Conservation (phyloP, 2,113 vertebrate species). For the Pungitius pungitius region DNA sequence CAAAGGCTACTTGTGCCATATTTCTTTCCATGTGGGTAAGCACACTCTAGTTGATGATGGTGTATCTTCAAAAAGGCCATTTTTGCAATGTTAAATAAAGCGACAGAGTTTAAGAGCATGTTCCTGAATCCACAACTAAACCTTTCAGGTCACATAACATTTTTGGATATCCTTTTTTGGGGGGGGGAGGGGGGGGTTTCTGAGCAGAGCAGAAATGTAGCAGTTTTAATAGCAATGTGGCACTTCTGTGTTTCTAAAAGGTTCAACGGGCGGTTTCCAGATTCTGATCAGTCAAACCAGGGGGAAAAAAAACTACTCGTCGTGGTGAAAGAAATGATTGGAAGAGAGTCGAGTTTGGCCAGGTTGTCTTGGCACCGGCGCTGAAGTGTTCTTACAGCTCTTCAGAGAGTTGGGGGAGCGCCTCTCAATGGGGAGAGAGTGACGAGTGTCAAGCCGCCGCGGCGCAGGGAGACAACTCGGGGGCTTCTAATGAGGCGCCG, state of each 20-base stretch:
- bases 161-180: not conserved
- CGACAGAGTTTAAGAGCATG: not conserved
- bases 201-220: not conserved
- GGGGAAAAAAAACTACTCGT: constrained; percentile 18
- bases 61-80: not conserved
- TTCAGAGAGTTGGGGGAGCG: constrained; percentile 46
- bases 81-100: not conserved
- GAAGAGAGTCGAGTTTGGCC: constrained; percentile 39
- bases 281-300: constrained; percentile 24
- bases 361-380: constrained; percentile 41
- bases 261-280: not conserved
- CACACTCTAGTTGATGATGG: not conserved
- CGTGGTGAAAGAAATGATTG: constrained; percentile 51
- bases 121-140: not conserved
- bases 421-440: constrained; percentile 66
- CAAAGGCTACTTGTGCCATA: not conserved
- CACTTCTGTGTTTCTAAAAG: not conserved
- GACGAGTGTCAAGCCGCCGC: constrained; percentile 55
- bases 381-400: constrained; percentile 53
- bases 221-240: not conserved
- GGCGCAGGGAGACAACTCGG: constrained; percentile 59
- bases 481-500: constrained; percentile 79
- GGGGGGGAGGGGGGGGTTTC: no score
- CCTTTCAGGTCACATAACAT: no score
- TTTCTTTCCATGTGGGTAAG: not conserved